Percentiles rank a stretch among this genome's conserved stretches.
These are phyloP conservation scores for Orycteropus afer DNA, from an alignment of 2,113 vertebrate genomes.

Conservation along the genomic window DNA sequence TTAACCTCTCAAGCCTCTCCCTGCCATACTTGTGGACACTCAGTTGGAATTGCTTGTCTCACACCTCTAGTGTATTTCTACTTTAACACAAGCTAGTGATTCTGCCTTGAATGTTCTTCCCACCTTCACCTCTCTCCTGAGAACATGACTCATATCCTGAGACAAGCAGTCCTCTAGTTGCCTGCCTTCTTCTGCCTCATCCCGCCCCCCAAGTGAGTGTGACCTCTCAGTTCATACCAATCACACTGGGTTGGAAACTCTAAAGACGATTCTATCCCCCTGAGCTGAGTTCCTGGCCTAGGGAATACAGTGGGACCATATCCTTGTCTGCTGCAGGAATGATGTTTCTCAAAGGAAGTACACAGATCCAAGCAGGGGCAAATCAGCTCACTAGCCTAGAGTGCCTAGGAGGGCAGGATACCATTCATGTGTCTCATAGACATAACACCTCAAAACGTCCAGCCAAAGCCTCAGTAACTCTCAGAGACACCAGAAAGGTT, in stretches of 20 bases:
- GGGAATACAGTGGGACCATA: not conserved
- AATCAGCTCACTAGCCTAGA: not conserved
- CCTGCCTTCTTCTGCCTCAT: not conserved
- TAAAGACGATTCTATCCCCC: not conserved
- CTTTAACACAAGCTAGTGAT: not conserved
- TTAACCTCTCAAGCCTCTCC: not conserved
- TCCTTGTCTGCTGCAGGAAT: not conserved
- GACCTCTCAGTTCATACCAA: not conserved
- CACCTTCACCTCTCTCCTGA: not conserved
- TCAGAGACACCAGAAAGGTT: not conserved
- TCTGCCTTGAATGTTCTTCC: not conserved
- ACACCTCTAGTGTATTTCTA: not conserved
- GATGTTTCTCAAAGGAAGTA: not conserved
- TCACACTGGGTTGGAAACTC: not conserved
- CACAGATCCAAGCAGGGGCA: not conserved
- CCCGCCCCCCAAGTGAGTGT: not conserved
- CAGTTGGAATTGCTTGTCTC: not conserved
- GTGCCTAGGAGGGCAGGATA: not conserved
- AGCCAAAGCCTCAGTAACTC: not conserved
- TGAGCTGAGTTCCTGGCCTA: not conserved
- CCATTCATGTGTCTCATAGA: not conserved
- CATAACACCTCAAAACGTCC: not conserved
- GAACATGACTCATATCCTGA: not conserved
- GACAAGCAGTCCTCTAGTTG: rapidly evolving
- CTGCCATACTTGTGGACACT: not conserved